Evolutionary conservation across 92 coral and sea anemone species (phyloP), one percentile per base, ranked within the genome.

Genomic region (Phenganax marumi): DNA sequence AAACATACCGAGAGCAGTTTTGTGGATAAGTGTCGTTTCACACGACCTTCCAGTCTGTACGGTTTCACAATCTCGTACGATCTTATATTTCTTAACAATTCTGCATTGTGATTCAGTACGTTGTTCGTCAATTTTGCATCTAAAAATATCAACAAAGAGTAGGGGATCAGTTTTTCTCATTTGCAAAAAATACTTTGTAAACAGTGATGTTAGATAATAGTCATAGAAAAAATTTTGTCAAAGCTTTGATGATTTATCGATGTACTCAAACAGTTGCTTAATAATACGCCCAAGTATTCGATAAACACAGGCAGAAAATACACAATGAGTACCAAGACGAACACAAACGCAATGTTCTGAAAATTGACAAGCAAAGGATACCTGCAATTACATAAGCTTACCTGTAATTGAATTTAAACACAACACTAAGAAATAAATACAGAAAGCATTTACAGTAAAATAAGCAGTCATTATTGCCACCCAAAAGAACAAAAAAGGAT

Each of bases 1-100:
- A 46, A 10, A 46, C 49, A n/a, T 14, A 50, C 48, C 61, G 61
- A 14, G 6, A 11, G 5, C 13, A 56, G 8, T 48, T 49, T 76
- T 24, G 81, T 76, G 14, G 68, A 55, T 2, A 68, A 66, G 26
- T 76, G 68, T 24, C 81, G 81, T 23, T 55, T 76, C 52, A 8
- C 49, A 22, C 81, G n/a, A 19, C 69, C 68, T 16, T 57, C 81
- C 25, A 76, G 24, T 55, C 81, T 58, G 81, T 76, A 76, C 2
- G 81, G 81, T 76, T 76, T 76, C 23, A 76, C n/a, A 54, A 76
- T 26, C 65, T 76, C 81, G 81, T 76, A 76, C 14, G 81, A 76
- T 56, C 43, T 76, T 56, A 76, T 8, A 26, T 23, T 76, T 48
- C 57, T 54, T 23, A 76, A 18, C 12, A 76, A 51, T 39, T 76